Base-by-base conservation (phyloP, 2,797 vertebrate genomes). In the Sitta carolinensis region DNA sequence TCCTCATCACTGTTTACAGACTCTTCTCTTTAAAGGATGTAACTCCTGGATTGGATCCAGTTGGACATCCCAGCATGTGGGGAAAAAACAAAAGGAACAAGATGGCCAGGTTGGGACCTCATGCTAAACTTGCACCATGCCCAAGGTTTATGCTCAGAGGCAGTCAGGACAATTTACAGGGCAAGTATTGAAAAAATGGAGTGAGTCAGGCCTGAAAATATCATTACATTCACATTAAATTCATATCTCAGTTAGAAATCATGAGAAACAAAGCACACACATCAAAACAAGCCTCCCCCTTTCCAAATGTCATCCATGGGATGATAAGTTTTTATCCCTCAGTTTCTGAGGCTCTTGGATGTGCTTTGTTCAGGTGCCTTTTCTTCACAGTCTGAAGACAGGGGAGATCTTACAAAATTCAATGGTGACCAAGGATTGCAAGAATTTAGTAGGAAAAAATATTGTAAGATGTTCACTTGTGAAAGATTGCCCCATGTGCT, bases 171-270 rank as follows among this genome's bases (percentile, higher is more conserved):
- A 82, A 79, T 66, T 84, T 61, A 63, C 34, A 73, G 57, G n/a
- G 22, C 10, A 55, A 70, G 25, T n/a, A 43, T 26, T 69, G 63
- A 38, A 77, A 63, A 43, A 79, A 50, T 30, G 3, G 21, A 67
- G 43, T 77, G 85, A 91, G 30, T 92, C 91, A 94, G 70, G 77
- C 43, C 83, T 70, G 67, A 68, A 93, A 94, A 94, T 62, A 82
- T 20, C 63, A 40, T 61, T 59, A 5, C 47, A 84, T 94, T 83
- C 74, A 74, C 63, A 43, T 38, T 64, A 47, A 93, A 94, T 89
- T 79, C 45, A 11, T 58, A 50, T 57, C 75, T 63, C 42, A 57
- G 57, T 70, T 68, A 74, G 74, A 70, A 95, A 89, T 86, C 76
- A 91, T 17, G 7, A 88, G 76, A 94, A 86, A 82, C 58, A 62